phyloP scores from a whole-genome alignment of 2,797 vertebrate genomes.

The Odontamblyopus rebecca region DNA sequence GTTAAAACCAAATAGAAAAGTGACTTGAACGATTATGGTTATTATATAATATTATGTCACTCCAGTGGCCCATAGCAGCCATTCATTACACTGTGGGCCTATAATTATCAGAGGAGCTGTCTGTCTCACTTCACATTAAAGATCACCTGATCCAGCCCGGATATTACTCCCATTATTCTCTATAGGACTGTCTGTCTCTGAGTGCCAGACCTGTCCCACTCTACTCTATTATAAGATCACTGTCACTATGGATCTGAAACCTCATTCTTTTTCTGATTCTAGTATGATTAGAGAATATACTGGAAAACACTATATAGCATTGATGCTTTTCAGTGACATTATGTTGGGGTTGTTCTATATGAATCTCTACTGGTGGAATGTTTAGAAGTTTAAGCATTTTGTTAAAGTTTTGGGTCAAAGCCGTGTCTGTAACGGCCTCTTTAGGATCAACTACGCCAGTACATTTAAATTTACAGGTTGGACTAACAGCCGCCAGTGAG shows the following conservation, averaged over 20 bases:
- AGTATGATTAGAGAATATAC: no score
- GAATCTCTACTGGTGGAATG: no score
- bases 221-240: neutral
- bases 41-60: neutral
- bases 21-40: neutral
- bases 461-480: no score
- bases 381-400: no score
- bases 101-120: conserved; percentile 7
- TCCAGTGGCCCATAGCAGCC: neutral
- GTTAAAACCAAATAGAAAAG: neutral
- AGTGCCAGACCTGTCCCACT: neutral
- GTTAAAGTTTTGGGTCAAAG: no score
- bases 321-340: no score
- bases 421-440: no score
- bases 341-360: no score
- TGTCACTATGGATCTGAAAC: neutral
- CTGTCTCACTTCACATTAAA: conserved; percentile 1
- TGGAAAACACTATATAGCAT: no score
- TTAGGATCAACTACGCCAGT: no score
- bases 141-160: neutral
- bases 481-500: no score
- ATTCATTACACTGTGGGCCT: neutral
- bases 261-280: no score
- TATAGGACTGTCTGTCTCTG: neutral
- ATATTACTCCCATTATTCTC: conserved; percentile 3